phyloP scores from a whole-genome alignment of 1,140 invertebrate genomes.

The Metopolophium dirhodum region DNA sequence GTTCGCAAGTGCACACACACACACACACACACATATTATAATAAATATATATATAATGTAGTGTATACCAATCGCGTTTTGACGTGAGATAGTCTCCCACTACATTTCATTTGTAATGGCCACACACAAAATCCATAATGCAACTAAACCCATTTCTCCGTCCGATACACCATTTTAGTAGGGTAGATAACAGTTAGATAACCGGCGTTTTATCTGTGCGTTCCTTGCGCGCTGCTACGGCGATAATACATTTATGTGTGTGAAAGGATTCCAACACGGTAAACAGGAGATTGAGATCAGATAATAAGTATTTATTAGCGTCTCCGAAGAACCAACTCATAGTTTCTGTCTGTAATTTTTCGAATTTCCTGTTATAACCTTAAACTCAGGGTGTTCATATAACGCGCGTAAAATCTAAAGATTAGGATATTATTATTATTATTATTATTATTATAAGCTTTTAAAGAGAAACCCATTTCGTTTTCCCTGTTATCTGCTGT shows the following conservation, averaged over 20 bases:
- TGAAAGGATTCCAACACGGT: slow-evolving; percentile 41
- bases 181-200: slow-evolving; percentile 37
- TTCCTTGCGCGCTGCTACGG: not conserved
- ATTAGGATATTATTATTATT: not conserved
- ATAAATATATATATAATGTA: not conserved
- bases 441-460: not conserved
- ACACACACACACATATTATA: not conserved
- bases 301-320: slow-evolving; percentile 46
- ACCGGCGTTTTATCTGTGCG: slow-evolving; percentile 28
- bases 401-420: slow-evolving; percentile 29
- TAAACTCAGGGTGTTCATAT: slow-evolving; percentile 12
- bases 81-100: not conserved
- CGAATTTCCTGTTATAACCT: slow-evolving; percentile 31
- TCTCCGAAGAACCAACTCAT: slow-evolving; percentile 25
- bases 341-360: slow-evolving; percentile 48
- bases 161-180: slow-evolving; percentile 13
- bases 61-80: slow-evolving; percentile 14
- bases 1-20: too few relatives aligned
- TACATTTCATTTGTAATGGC: slow-evolving; percentile 42
- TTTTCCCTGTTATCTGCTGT: not conserved
- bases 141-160: slow-evolving; percentile 13
- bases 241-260: slow-evolving; percentile 39
- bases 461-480: slow-evolving; percentile 35
- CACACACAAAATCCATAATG: slow-evolving; percentile 50
- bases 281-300: slow-evolving; percentile 21